Conservation (phyloP, 2,113 vertebrate species). For the Pelobates fuscus region DNA sequence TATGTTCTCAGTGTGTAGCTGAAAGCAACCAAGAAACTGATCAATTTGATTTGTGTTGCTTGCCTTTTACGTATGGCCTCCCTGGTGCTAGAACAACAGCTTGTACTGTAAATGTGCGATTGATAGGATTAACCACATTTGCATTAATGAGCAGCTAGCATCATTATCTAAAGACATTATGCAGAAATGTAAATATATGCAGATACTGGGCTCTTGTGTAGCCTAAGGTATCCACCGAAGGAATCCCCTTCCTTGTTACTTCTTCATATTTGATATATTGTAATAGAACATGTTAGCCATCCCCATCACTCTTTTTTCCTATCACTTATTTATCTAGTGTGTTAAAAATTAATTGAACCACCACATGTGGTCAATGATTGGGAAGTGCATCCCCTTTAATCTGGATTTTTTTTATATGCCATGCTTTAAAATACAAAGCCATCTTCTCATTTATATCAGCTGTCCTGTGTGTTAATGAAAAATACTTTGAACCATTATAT, state of each 20-base stretch:
- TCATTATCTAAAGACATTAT: not conserved
- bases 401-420: no score
- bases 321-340: no score
- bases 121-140: slow-evolving; percentile 1
- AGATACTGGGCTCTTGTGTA: not conserved
- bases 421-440: no score
- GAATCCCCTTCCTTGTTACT: not conserved
- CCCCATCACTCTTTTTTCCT: no score
- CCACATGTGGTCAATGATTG: no score
- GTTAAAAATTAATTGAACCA: no score
- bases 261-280: no score
- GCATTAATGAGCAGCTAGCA: slow-evolving; percentile 1
- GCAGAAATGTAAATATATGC: not conserved
- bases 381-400: no score
- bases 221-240: not conserved
- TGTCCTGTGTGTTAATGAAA: no score
- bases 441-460: no score
- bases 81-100: not conserved
- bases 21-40: not conserved
- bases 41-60: not conserved
- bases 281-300: no score
- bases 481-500: no score
- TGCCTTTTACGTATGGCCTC: not conserved
- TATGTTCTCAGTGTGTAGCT: not conserved
- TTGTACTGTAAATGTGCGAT: not conserved